Evolutionary conservation across 2,113 vertebrate species (phyloP).

Genomic region (Deroptyus accipitrinus): DNA sequence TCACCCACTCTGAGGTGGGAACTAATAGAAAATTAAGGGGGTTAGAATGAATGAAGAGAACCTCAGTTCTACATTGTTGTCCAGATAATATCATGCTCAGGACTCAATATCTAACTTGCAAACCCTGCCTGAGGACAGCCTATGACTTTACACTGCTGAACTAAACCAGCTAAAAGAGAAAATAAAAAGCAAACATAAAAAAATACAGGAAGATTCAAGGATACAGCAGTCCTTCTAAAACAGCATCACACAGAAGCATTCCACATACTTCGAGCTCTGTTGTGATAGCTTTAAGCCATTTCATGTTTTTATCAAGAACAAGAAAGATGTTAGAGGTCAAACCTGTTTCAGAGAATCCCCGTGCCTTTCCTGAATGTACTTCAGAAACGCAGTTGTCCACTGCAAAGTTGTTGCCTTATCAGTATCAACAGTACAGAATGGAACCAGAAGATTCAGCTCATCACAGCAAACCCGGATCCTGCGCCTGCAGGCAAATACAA

Average conservation of each 20-base stretch:
- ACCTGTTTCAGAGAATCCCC: constrained; percentile 90
- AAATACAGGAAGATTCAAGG: neutral
- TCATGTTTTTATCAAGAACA: neutral
- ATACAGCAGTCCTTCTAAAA: neutral
- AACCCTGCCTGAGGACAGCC: neutral
- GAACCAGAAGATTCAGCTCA: constrained; percentile 89
- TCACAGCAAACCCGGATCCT: constrained; percentile 90
- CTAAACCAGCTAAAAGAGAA: neutral
- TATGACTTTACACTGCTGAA: neutral
- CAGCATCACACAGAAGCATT: neutral
- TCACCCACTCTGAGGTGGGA: neutral
- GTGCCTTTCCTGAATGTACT: constrained; percentile 85
- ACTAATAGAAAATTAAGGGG: neutral
- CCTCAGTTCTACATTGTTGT: neutral
- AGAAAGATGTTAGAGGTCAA: neutral
- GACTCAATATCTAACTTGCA: neutral
- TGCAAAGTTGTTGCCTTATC: constrained; percentile 92
- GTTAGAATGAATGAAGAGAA: neutral
- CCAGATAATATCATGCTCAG: neutral
- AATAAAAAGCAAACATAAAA: neutral
- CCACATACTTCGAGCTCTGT: rapidly evolving
- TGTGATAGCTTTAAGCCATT: neutral
- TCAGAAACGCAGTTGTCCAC: constrained; percentile 89
- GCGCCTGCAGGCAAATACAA: constrained; percentile 74
- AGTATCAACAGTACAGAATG: constrained; percentile 84